phyloP scores from a whole-genome alignment of 2,888 invertebrate species.

The Phyllotreta cruciferae region DNA sequence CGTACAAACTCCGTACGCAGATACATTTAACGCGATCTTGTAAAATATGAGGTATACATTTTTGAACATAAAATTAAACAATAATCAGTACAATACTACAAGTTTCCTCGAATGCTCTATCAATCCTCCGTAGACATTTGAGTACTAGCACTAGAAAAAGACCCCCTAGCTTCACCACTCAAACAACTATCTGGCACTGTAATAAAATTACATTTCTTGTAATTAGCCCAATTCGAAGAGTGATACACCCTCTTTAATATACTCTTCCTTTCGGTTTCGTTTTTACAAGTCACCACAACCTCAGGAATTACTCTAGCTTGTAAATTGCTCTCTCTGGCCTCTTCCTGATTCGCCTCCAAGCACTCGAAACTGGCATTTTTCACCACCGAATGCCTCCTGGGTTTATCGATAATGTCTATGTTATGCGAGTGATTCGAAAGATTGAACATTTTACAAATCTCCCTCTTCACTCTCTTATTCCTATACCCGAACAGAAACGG shows the following conservation, averaged over 20 bases:
- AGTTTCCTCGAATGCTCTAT: neutral
- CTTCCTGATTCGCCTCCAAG: conserved; percentile 38
- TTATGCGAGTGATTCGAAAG: conserved; percentile 34
- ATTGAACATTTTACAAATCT: conserved; percentile 63
- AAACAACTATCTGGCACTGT: conserved; percentile 58
- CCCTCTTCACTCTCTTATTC: conserved; percentile 70
- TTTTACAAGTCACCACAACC: conserved; percentile 55
- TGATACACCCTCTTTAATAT: conserved; percentile 57
- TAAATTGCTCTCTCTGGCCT: conserved; percentile 37
- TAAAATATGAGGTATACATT: too few relatives aligned
- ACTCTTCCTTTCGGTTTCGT: conserved; percentile 54
- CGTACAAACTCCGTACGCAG: too few relatives aligned
- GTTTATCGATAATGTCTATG: conserved; percentile 29
- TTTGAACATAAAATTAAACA: too few relatives aligned
- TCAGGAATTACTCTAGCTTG: conserved; percentile 47
- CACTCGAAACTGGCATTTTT: conserved; percentile 40
- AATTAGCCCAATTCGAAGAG: conserved; percentile 52
- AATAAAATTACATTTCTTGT: conserved; percentile 57
- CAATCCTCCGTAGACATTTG: conserved; percentile 57
- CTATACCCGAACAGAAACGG: conserved; percentile 81
- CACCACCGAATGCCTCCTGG: conserved; percentile 23
- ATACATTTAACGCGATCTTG: too few relatives aligned
- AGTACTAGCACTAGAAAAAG: conserved; percentile 60
- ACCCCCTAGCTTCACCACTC: conserved; percentile 56
- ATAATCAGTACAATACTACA: too few relatives aligned